Evolutionary conservation across 53 echinoderm and acorn worm genomes (phyloP), one percentile per base, ranked within the genome.

Genomic region (Temnopleurus reevesii): DNA sequence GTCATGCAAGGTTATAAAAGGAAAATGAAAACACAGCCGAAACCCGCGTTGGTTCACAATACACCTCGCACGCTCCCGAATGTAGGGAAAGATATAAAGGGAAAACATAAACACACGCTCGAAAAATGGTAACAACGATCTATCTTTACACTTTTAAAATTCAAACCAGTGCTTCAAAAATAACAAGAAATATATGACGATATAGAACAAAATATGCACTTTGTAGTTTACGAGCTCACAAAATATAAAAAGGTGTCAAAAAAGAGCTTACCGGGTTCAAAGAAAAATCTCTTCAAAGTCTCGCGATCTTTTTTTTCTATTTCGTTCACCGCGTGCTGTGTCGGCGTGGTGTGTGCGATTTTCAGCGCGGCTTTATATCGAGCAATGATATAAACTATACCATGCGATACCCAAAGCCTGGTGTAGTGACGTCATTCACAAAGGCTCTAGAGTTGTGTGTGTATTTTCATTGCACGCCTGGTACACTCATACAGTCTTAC

Each of bases 31-130:
- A n/a, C n/a, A n/a, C n/a, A n/a, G n/a, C n/a, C n/a, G n/a, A n/a
- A n/a, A n/a, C n/a, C n/a, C n/a, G n/a, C n/a, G n/a, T n/a, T n/a
- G n/a, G n/a, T n/a, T n/a, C n/a, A n/a, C n/a, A n/a, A n/a, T n/a
- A n/a, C n/a, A n/a, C n/a, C n/a, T n/a, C n/a, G n/a, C n/a, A n/a
- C n/a, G n/a, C n/a, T n/a, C n/a, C n/a, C n/a, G n/a, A n/a, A n/a
- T n/a, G n/a, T n/a, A n/a, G n/a, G n/a, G n/a, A n/a, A 55, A 53
- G 0, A 83, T 36, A 53, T 83, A 55, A 83, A 83, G 55, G 80
- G 8, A 83, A 83, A 83, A 83, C 83, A 83, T 79, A 79, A 79
- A 79, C 79, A 79, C 49, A 36, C 45, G 27, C 79, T n/a, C 49
- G 47, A 79, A 79, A 79, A 79, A 26, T 28, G 15, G 10, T 1